Evolutionary conservation across 2,888 invertebrate species (phyloP).

Genomic region (Sympetrum striolatum): DNA sequence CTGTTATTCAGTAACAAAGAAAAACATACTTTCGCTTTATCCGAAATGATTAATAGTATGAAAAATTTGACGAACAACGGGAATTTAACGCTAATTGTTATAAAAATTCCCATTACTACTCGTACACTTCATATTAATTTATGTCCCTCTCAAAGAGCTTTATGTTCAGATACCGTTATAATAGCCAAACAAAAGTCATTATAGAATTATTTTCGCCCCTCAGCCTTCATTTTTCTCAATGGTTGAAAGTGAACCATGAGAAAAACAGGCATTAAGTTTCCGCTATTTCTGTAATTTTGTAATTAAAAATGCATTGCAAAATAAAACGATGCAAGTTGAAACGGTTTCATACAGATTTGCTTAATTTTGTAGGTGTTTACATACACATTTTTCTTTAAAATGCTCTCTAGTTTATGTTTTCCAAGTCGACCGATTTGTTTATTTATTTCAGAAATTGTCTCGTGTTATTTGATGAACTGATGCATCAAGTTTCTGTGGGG

Average conservation of each 20-base stretch:
- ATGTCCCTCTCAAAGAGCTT: too few species aligned
- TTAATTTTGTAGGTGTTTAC: neutral
- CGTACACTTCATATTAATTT: too few species aligned
- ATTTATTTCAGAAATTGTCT: neutral
- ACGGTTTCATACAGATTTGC: neutral
- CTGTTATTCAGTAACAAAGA: too few species aligned
- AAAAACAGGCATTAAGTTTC: neutral
- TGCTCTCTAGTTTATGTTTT: neutral
- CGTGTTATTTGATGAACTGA: neutral
- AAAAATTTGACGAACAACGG: too few species aligned
- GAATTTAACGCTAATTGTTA: too few species aligned
- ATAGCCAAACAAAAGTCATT: neutral
- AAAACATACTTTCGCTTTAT: too few species aligned
- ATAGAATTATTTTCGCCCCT: neutral
- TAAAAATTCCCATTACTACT: too few species aligned
- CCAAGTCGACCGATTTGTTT: neutral
- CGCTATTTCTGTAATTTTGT: neutral
- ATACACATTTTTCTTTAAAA: neutral
- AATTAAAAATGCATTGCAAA: neutral
- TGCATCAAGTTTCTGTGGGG: neutral
- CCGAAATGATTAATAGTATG: too few species aligned
- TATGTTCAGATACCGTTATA: too few species aligned
- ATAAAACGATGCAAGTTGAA: neutral
- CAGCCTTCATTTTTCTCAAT: neutral
- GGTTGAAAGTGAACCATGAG: neutral